Evolutionary conservation across 2,797 vertebrate species (phyloP).

Genomic region (Crenuchus spilurus): DNA sequence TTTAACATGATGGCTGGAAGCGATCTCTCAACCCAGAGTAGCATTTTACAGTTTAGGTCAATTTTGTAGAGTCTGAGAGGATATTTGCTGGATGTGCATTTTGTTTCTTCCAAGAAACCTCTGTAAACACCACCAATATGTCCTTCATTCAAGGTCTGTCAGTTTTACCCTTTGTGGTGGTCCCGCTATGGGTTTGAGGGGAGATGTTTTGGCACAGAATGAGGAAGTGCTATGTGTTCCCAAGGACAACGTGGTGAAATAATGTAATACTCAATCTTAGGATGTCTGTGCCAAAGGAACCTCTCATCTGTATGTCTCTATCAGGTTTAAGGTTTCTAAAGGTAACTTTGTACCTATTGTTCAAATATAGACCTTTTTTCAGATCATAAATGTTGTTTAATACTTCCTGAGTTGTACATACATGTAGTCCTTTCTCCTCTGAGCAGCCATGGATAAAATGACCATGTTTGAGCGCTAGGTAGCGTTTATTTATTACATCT

Average conservation of each 20-base stretch:
- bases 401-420: constrained; percentile 15
- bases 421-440: constrained; percentile 3
- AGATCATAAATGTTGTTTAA: constrained; percentile 4
- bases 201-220: neutral
- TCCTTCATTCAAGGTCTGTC: constrained; percentile 15
- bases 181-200: neutral
- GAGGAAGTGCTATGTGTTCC: neutral
- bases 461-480: constrained; percentile 7
- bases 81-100: constrained; percentile 18
- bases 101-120: constrained; percentile 21
- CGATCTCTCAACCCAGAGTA: constrained; percentile 29
- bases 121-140: constrained; percentile 29
- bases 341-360: neutral
- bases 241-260: neutral
- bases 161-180: neutral
- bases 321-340: neutral
- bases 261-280: constrained; percentile 15
- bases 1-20: constrained; percentile 27
- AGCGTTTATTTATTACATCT: constrained; percentile 48
- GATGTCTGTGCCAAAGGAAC: constrained; percentile 49
- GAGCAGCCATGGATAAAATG: constrained; percentile 5
- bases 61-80: constrained; percentile 15
- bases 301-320: neutral
- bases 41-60: constrained; percentile 24
- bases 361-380: neutral